Evolutionary conservation across 2,113 vertebrate species (phyloP).

Genomic region (Ibidorhyncha struthersii): DNA sequence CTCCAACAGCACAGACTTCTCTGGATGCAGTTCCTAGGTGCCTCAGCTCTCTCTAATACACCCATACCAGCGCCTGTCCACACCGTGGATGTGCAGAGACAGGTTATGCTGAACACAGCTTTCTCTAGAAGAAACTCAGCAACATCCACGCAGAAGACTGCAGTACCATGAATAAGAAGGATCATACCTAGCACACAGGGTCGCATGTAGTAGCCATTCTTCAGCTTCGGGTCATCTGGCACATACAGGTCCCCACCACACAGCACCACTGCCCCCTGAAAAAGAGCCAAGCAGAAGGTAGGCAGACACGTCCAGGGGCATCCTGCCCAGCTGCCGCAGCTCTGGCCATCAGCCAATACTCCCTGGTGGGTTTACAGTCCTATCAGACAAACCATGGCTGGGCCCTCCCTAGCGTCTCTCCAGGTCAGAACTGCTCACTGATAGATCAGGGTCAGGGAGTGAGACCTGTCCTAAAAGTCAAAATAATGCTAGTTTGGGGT

Average conservation of each 20-base stretch:
- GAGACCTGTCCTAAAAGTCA: not conserved
- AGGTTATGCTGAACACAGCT: not conserved
- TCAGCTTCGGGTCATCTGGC: constrained; percentile 87
- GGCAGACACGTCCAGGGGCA: not conserved
- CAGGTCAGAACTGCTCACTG: not conserved
- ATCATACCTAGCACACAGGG: constrained; percentile 90
- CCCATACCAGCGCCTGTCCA: not conserved
- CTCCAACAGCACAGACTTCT: not conserved
- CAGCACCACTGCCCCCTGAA: constrained; percentile 88
- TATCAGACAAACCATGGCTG: rapidly evolving
- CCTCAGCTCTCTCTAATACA: not conserved
- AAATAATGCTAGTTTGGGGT: not conserved
- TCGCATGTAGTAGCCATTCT: constrained; percentile 88
- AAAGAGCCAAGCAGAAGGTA: not conserved
- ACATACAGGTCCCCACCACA: constrained; percentile 86
- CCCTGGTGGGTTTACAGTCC: not conserved
- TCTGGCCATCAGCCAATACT: not conserved
- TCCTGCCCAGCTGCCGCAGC: not conserved
- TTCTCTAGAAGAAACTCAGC: not conserved
- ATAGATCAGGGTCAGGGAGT: not conserved
- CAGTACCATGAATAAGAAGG: not conserved
- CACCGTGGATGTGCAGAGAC: rapidly evolving
- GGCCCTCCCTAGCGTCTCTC: not conserved
- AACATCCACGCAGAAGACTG: rapidly evolving
- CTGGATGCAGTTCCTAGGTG: not conserved